Evolutionary conservation across 1,140 invertebrate species (phyloP).

Genomic region (Conus ventricosus): DNA sequence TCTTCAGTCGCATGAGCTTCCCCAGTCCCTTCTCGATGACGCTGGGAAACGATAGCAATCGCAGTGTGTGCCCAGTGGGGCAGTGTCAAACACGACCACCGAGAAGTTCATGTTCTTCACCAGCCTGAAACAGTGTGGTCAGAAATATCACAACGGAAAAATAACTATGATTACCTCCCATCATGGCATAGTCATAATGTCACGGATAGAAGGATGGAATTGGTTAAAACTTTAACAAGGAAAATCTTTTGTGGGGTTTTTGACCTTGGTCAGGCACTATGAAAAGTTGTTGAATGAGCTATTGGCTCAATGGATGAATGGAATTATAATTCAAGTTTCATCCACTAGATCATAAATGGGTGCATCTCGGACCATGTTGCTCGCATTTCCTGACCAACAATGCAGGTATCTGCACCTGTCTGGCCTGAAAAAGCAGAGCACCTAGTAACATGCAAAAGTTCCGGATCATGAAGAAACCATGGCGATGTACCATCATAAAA

Average conservation of each 20-base stretch:
- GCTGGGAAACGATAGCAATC: conserved; percentile 95
- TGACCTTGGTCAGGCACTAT: no score
- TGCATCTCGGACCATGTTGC: no score
- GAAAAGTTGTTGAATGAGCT: no score
- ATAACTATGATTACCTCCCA: not conserved
- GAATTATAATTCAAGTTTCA: no score
- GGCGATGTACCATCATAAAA: no score
- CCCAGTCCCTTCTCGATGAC: conserved; percentile 97
- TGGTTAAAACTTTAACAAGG: not conserved
- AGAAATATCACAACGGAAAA: conserved; percentile 27
- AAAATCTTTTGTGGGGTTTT: not conserved
- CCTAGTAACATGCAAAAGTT: no score
- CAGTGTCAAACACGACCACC: conserved; percentile 99
- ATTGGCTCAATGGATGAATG: no score
- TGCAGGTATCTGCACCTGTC: no score
- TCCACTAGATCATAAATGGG: no score
- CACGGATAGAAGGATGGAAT: not conserved
- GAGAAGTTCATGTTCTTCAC: conserved; percentile 99
- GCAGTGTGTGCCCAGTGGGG: conserved; percentile 98
- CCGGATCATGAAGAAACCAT: no score
- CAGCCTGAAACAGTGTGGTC: conserved; percentile 79
- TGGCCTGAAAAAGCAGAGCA: no score
- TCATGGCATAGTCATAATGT: conserved; percentile 1
- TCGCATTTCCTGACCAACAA: no score
- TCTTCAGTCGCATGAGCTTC: conserved; percentile 93